Evolutionary conservation across 37 sponge, comb jelly and placozoan species (phyloP).

Genomic region (Theonella swinhoei): DNA sequence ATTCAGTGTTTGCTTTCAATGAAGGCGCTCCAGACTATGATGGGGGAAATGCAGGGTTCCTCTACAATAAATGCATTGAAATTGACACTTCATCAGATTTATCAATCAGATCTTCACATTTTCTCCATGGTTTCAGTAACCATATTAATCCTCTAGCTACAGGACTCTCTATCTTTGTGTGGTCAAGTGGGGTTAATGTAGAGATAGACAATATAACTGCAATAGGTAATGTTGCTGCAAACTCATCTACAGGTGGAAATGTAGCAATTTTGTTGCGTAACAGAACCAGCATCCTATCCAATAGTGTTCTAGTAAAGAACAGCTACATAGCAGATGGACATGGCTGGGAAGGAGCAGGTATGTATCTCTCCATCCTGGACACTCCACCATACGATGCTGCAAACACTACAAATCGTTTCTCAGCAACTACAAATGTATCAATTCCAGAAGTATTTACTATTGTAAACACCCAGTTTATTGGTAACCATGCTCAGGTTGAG

Average conservation of each 20-base stretch:
- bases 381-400: neutral
- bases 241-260: neutral
- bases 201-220: neutral
- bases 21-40: neutral
- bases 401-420: neutral
- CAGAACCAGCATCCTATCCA: neutral
- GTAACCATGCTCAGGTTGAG: neutral
- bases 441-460: neutral
- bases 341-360: neutral
- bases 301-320: neutral
- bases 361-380: neutral
- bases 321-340: neutral
- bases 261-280: neutral
- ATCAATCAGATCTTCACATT: neutral
- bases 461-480: conserved; percentile 7
- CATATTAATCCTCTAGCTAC: neutral
- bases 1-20: neutral
- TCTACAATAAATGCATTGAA: neutral
- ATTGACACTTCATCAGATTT: neutral
- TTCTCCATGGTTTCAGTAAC: neutral
- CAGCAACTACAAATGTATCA: neutral
- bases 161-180: neutral
- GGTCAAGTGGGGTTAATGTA: neutral
- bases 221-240: neutral
- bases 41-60: neutral